A percentile compares a stretch with the other conserved stretches of the same genome.
Conservation (phyloP, 2,797 vertebrate species). For the Aulostomus chinensis region DNA sequence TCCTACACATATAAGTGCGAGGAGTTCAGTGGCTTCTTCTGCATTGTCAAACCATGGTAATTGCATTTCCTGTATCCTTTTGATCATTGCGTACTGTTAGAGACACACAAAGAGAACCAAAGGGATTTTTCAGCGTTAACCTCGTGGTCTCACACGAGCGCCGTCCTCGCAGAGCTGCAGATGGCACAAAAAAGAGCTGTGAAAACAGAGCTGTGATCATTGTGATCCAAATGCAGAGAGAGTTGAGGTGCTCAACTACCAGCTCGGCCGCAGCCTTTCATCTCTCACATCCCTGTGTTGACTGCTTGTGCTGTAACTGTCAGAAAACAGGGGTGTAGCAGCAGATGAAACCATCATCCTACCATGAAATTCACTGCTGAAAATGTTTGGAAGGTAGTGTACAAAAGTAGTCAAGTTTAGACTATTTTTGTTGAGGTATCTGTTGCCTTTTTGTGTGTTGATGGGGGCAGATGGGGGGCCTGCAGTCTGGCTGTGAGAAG, state of each 20-base stretch:
- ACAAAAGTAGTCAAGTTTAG: conserved; percentile 16
- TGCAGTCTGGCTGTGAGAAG: conserved; percentile 54
- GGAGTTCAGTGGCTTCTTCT: too few relatives aligned
- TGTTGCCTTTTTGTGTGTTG: conserved; percentile 12
- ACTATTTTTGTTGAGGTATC: conserved; percentile 7
- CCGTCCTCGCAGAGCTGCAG: conserved; percentile 15
- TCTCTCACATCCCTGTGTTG: too few relatives aligned
- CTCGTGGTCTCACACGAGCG: conserved; percentile 12
- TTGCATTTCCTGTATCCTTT: too few relatives aligned
- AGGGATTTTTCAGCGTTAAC: too few relatives aligned
- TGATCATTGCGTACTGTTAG: too few relatives aligned
- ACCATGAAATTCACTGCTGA: conserved; percentile 14
- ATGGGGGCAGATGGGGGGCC: conserved; percentile 53
- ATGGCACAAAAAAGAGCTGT: conserved; percentile 39
- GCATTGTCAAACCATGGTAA: too few relatives aligned
- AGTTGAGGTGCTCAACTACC: conserved; percentile 19
- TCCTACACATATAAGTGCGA: too few relatives aligned
- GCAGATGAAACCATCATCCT: conserved; percentile 12
- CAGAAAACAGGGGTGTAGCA: neutral
- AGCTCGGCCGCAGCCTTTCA: conserved; percentile 28
- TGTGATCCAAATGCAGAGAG: conserved; percentile 33
- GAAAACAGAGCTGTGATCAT: conserved; percentile 36
- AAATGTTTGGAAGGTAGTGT: conserved; percentile 6
- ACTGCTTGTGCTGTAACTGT: conserved; percentile 12
- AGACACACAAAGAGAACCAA: too few relatives aligned